A percentile compares a stretch with the other conserved stretches of the same genome.
These are phyloP conservation scores for Archips xylosteana DNA, from an alignment of 2,888 invertebrate species.

Conservation along the genomic window DNA sequence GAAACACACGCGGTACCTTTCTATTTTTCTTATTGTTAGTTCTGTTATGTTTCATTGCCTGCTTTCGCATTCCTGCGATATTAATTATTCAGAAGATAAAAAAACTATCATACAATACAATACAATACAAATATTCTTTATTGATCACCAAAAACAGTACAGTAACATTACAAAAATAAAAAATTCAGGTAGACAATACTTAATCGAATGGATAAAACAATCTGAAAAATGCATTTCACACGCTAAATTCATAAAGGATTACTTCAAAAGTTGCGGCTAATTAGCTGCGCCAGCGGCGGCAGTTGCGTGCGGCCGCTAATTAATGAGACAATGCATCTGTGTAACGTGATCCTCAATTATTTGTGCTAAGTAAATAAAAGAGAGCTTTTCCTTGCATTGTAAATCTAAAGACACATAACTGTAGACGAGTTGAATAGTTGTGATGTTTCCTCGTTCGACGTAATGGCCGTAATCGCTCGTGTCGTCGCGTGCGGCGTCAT, in stretches of 20 bases:
- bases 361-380: not conserved
- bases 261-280: not conserved
- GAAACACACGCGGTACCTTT: too few species aligned
- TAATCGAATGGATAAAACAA: not conserved
- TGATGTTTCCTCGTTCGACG: not conserved
- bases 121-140: too few species aligned
- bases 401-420: not conserved
- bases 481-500: not conserved
- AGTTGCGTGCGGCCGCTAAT: constrained; percentile 4
- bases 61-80: not conserved
- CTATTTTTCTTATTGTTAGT: too few species aligned
- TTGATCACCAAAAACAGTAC: too few species aligned
- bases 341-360: not conserved
- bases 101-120: too few species aligned
- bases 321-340: not conserved
- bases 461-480: not conserved
- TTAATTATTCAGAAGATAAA: not conserved
- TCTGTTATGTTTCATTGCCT: too few species aligned
- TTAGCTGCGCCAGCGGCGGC: not conserved
- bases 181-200: too few species aligned
- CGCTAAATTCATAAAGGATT: not conserved
- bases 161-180: too few species aligned
- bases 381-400: not conserved
- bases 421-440: not conserved
- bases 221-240: not conserved